Percentiles rank a stretch among this genome's conserved stretches.
Conservation (phyloP, 2,797 vertebrate genomes). For the Miichthys miiuy region DNA sequence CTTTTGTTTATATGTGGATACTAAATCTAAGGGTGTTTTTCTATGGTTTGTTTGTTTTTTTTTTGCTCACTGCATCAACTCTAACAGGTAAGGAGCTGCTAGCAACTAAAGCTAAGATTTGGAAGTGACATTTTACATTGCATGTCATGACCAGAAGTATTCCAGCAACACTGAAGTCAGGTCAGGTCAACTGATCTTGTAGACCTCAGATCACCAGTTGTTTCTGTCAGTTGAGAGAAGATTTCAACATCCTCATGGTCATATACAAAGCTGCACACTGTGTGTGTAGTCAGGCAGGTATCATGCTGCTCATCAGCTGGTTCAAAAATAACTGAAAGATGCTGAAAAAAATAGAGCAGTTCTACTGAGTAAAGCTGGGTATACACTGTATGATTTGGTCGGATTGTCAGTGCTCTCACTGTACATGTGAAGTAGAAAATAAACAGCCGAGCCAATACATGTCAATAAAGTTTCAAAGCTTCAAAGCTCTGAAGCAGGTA, state of each 20-base stretch:
- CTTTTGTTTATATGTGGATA: not conserved
- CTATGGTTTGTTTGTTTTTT: not conserved
- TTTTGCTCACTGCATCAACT: not conserved
- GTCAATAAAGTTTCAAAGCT: no score
- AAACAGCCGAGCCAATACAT: no score
- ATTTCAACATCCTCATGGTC: not conserved
- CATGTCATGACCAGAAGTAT: constrained; percentile 3
- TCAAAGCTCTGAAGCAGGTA: no score
- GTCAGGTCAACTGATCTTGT: constrained; percentile 5
- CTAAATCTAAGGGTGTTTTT: not conserved
- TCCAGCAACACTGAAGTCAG: constrained; percentile 1
- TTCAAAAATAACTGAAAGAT: not conserved
- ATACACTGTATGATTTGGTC: no score
- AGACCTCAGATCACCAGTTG: not conserved
- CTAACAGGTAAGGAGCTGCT: not conserved
- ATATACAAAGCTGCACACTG: not conserved
- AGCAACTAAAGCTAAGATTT: not conserved
- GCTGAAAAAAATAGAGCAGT: not conserved
- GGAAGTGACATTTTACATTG: constrained; percentile 1
- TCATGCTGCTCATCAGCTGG: constrained; percentile 7
- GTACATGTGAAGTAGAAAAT: no score
- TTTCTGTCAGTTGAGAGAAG: not conserved
- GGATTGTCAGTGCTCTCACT: no score
- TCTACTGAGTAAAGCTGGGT: not conserved
- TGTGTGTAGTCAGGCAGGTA: not conserved